Percentiles rank a stretch among this genome's conserved stretches.
Conservation (phyloP, 2,888 invertebrate species). For the Timandra comae region DNA sequence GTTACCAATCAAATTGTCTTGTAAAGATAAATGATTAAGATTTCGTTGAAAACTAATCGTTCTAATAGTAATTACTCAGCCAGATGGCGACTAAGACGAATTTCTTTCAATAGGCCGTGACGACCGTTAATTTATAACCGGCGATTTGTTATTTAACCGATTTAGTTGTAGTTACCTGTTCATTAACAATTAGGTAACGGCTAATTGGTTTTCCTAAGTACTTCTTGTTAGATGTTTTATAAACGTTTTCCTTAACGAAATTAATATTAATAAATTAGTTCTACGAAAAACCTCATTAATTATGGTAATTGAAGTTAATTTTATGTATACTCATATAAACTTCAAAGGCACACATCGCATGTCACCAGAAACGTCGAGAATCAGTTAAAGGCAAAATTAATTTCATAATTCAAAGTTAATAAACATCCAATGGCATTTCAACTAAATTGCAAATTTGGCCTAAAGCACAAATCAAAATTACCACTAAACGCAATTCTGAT, state of each 20-base stretch:
- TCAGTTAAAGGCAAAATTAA: conserved; percentile 5
- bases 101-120: conserved; percentile 46
- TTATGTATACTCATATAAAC: too few species aligned
- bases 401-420: conserved; percentile 11
- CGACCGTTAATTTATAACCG: conserved; percentile 38
- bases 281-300: too few species aligned
- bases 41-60: conserved; percentile 57
- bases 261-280: too few species aligned
- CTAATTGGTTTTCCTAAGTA: too few species aligned
- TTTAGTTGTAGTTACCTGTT: too few species aligned
- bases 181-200: too few species aligned
- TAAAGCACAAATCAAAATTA: conserved; percentile 21
- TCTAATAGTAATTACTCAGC: conserved; percentile 60
- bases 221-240: too few species aligned
- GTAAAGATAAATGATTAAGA: conserved; percentile 52
- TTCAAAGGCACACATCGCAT: background rate
- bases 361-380: background rate
- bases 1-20: conserved; percentile 49
- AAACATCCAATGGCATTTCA: conserved; percentile 17
- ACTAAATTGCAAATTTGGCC: conserved; percentile 20
- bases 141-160: conserved; percentile 33
- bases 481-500: conserved; percentile 23
- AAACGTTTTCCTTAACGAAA: too few species aligned
- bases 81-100: conserved; percentile 44
- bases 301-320: too few species aligned